phyloP scores from a whole-genome alignment of 1,140 invertebrate genomes.

The Heliothis virescens region DNA sequence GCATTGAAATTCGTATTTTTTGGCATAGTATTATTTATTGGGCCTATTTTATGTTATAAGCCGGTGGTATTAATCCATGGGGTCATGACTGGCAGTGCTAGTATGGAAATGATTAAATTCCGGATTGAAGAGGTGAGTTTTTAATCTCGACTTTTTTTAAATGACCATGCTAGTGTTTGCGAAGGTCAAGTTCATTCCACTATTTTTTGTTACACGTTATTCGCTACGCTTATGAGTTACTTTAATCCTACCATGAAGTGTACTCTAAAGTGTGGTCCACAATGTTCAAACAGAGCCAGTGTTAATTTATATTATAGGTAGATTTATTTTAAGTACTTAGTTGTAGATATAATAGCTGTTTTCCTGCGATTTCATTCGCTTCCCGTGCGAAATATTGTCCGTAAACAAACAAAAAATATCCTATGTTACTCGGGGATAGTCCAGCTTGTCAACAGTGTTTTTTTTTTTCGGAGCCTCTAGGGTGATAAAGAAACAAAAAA shows the following conservation, averaged over 20 bases:
- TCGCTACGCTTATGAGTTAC: background rate
- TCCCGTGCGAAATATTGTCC: too few relatives aligned
- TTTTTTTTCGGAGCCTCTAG: too few relatives aligned
- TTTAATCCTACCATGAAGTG: background rate
- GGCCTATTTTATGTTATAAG: conserved; percentile 85
- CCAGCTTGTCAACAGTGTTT: too few relatives aligned
- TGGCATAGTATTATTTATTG: conserved; percentile 55
- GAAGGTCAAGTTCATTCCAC: conserved; percentile 3
- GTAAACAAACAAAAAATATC: too few relatives aligned
- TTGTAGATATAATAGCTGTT: too few relatives aligned
- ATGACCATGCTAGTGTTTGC: background rate
- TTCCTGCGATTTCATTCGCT: too few relatives aligned
- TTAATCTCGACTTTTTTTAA: background rate
- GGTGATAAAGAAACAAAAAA: too few relatives aligned
- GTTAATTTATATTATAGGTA: too few relatives aligned
- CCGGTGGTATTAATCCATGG: conserved; percentile 93
- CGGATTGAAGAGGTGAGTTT: conserved; percentile 90
- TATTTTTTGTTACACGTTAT: background rate
- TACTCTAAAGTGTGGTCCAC: too few relatives aligned
- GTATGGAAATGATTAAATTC: conserved; percentile 90
- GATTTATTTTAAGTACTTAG: too few relatives aligned
- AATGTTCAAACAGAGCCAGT: too few relatives aligned
- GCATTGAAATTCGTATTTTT: conserved; percentile 56
- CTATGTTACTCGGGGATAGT: too few relatives aligned
- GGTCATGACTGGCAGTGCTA: conserved; percentile 91